Evolutionary conservation across 2,888 invertebrate species (phyloP), one percentile per base, ranked within the genome.

Genomic region (Xiphydria camelus): DNA sequence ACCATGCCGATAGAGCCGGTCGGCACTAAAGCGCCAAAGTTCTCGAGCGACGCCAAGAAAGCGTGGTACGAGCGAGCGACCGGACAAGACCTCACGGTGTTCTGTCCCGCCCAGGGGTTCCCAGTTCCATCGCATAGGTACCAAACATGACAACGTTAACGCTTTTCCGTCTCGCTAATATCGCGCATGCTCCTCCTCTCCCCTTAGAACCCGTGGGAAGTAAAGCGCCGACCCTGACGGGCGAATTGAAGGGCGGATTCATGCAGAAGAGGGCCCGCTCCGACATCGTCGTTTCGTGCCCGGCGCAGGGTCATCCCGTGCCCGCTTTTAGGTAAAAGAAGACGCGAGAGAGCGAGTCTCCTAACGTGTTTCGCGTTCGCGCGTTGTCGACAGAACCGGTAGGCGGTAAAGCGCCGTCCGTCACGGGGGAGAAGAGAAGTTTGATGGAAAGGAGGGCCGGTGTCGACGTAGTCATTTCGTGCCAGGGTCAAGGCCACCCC

Each of bases 101-200:
- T 85, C 49, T 87, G 87, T 78, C 85, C 85, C 67, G 85, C 85
- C 46, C 86, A 86, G 77, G 85, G 83, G 65, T 84, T 81, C 73
- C 88, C 88, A 36, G 82, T 86, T 66, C 88, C 88, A 64, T 60
- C 72, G 37, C 76, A 76, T 72, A 78, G 78, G 81, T 81, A 77
- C 60, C 48, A 6, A 47, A 29, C 19, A 31, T 51, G 37, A 18
- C 21, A 47, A 47, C 56, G 49, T n/a, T n/a, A n/a, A n/a, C n/a
- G n/a, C 31, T 14, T 49, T 41, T 48, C 18, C 4, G 6, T 7
- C 10, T 40, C n/a, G 3, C 6, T n/a, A 19, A 42, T 7, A 9
- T 7, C 9, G 18, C n/a, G 40, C 41, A 34, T 39, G 32, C 15
- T 37, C 14, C 10, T 38, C 49, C 14, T 4, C 1, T 15, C 10